A percentile compares a stretch with the other conserved stretches of the same genome.
phyloP scores from a whole-genome alignment of 2,888 invertebrate genomes.

The Amorpha juglandis region DNA sequence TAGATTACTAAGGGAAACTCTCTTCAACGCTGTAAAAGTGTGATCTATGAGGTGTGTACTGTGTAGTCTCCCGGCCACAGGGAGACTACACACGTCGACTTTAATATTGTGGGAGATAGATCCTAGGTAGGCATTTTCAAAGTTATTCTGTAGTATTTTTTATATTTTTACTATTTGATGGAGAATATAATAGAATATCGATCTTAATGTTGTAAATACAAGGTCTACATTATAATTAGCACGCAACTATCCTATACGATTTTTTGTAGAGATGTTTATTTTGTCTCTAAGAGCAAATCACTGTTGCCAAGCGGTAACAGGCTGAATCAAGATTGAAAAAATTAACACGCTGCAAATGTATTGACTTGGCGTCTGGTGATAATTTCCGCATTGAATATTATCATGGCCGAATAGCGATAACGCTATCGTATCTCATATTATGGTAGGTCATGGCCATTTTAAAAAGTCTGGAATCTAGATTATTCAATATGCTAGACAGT shows the following conservation, averaged over 20 bases:
- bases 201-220: background rate
- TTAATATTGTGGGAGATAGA: no score
- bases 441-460: background rate
- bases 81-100: no score
- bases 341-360: conserved; percentile 3
- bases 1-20: no score
- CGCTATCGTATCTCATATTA: background rate
- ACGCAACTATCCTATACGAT: background rate
- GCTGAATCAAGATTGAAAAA: background rate
- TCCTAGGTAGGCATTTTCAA: no score
- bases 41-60: no score
- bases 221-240: background rate
- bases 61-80: no score
- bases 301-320: conserved; percentile 13
- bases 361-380: background rate
- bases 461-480: background rate
- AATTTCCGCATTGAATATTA: conserved; percentile 3
- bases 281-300: background rate
- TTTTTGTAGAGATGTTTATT: background rate
- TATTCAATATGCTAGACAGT: background rate
- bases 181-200: no score
- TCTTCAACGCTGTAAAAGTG: no score
- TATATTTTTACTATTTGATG: no score
- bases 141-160: no score
- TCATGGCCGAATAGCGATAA: no score